These are phyloP conservation scores for Typhlichthys eigenmanni DNA, from an alignment of 2,797 vertebrate genomes.

Conservation along the genomic window DNA sequence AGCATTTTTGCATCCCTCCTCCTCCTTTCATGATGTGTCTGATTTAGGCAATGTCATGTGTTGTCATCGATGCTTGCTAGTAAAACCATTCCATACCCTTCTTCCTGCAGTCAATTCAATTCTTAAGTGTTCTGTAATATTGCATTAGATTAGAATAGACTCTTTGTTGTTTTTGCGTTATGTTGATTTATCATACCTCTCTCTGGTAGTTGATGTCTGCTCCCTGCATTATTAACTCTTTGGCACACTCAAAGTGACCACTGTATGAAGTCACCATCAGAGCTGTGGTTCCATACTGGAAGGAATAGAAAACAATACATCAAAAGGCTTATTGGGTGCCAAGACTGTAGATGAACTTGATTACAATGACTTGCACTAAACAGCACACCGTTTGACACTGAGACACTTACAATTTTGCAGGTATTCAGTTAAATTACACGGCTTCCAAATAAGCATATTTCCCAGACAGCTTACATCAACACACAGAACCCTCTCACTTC, in stretches of 20 bases:
- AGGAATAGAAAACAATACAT: constrained; percentile 19
- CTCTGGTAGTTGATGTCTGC: constrained; percentile 96
- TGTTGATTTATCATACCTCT: constrained; percentile 79
- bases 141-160: background rate
- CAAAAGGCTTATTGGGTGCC: background rate
- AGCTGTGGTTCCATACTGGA: constrained; percentile 89
- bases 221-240: constrained; percentile 92
- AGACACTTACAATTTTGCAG: constrained; percentile 1
- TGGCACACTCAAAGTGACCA: constrained; percentile 86
- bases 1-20: too few relatives aligned
- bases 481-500: too few relatives aligned
- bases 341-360: background rate
- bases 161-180: background rate
- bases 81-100: too few relatives aligned
- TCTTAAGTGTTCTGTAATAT: too few relatives aligned
- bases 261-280: constrained; percentile 95
- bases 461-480: too few relatives aligned
- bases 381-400: background rate
- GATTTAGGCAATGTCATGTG: too few relatives aligned
- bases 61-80: too few relatives aligned
- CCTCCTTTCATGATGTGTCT: too few relatives aligned
- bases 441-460: too few relatives aligned
- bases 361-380: background rate
- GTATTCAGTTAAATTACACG: background rate
- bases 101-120: background rate